Conservation (phyloP, 2,113 vertebrate genomes). For the Labeo catla region DNA sequence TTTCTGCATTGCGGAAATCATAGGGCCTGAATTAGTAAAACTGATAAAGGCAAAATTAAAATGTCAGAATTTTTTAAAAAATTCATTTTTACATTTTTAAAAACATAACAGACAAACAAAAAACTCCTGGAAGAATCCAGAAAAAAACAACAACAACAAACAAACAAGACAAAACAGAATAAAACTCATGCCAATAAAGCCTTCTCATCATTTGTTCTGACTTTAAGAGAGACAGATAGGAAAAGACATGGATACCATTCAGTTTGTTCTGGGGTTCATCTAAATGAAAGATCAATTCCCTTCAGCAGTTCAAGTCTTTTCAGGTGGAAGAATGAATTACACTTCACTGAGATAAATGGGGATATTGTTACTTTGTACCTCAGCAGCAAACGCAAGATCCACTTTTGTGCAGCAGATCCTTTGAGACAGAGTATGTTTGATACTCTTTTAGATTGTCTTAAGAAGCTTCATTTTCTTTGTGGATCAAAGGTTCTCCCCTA, state of each 20-base stretch:
- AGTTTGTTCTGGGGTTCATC: neutral
- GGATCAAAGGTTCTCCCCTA: conserved; percentile 19
- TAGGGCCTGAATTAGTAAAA: too few species aligned
- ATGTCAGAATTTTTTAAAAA: too few species aligned
- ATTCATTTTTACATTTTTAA: too few species aligned
- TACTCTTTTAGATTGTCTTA: conserved; percentile 29
- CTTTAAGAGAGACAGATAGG: neutral
- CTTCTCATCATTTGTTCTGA: neutral
- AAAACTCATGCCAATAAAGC: neutral
- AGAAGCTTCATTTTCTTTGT: neutral
- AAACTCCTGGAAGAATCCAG: too few species aligned
- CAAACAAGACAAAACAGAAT: too few species aligned
- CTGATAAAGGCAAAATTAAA: too few species aligned
- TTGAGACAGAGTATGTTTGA: neutral
- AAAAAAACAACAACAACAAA: too few species aligned
- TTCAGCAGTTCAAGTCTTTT: conserved; percentile 2
- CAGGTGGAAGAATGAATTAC: conserved; percentile 11
- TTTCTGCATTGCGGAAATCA: too few species aligned
- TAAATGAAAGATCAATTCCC: conserved; percentile 23
- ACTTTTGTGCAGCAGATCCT: conserved; percentile 18
- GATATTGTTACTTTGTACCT: conserved; percentile 23
- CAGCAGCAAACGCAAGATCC: neutral
- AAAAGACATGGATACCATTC: neutral
- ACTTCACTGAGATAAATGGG: conserved; percentile 14
- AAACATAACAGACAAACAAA: too few species aligned